Percentiles rank a stretch among this genome's conserved stretches.
These are phyloP conservation scores for Acanthosepion lycidas DNA, from an alignment of 2,888 invertebrate species.

Conservation along the genomic window DNA sequence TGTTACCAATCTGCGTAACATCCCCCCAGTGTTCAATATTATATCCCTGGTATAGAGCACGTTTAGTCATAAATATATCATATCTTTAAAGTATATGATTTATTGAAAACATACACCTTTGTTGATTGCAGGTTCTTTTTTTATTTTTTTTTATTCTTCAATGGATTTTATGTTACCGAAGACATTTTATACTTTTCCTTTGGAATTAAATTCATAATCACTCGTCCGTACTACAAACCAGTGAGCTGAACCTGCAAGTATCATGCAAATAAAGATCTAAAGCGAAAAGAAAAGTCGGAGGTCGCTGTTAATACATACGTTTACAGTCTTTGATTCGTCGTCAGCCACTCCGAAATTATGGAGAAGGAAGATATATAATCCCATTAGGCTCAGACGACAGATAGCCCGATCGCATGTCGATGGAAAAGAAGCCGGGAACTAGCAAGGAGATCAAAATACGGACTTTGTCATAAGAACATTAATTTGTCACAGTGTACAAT, in stretches of 20 bases:
- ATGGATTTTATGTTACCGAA: background rate
- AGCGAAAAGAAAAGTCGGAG: background rate
- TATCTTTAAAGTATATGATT: background rate
- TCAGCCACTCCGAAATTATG: background rate
- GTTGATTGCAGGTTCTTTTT: background rate
- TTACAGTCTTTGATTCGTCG: background rate
- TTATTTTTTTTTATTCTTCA: background rate
- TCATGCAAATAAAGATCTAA: background rate
- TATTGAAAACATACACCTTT: background rate
- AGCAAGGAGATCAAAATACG: background rate
- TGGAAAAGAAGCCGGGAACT: background rate
- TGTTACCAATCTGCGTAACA: too few species aligned
- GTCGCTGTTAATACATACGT: background rate
- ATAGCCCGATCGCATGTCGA: background rate
- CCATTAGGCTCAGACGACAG: background rate
- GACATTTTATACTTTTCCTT: background rate
- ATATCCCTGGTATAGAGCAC: too few species aligned
- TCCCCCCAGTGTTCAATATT: too few species aligned
- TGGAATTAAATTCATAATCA: background rate
- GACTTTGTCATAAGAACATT: background rate
- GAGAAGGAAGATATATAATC: background rate
- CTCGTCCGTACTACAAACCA: background rate
- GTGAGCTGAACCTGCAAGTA: background rate
- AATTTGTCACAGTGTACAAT: slow-evolving; percentile 22
- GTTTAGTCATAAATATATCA: too few species aligned